phyloP scores from a whole-genome alignment of 2,888 invertebrate genomes.

The Sinelater perroti region DNA sequence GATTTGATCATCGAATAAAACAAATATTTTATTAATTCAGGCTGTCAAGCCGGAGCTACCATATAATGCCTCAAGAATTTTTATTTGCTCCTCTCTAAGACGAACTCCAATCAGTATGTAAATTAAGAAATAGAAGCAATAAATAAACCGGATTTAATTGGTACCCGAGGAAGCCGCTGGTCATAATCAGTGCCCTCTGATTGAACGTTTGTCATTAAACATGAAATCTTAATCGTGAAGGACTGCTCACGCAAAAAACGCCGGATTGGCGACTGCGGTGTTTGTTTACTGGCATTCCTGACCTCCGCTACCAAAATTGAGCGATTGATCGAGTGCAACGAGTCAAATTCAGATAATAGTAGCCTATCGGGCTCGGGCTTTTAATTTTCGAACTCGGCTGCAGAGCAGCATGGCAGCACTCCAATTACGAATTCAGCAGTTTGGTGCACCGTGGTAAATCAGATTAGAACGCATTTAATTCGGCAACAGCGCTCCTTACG shows the following conservation, averaged over 20 bases:
- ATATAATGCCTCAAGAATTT: slow-evolving; percentile 27
- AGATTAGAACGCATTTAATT: slow-evolving; percentile 11
- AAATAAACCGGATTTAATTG: slow-evolving; percentile 36
- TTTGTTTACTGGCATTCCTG: slow-evolving; percentile 2
- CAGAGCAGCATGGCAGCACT: not conserved
- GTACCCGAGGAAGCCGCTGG: slow-evolving; percentile 24
- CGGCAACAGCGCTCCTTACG: slow-evolving; percentile 14
- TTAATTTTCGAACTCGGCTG: not conserved
- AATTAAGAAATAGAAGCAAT: slow-evolving; percentile 29
- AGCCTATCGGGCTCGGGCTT: too few species aligned
- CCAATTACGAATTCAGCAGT: not conserved
- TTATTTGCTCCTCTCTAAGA: slow-evolving; percentile 23
- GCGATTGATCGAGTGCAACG: not conserved
- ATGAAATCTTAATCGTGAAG: slow-evolving; percentile 32
- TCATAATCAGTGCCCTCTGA: slow-evolving; percentile 25
- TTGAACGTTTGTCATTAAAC: slow-evolving; percentile 32
- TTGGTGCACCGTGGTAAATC: not conserved
- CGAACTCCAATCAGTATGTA: slow-evolving; percentile 31
- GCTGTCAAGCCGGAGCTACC: slow-evolving; percentile 24
- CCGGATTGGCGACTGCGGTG: slow-evolving; percentile 6
- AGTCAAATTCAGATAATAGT: not conserved
- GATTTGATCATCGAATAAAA: slow-evolving; percentile 23
- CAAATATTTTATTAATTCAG: slow-evolving; percentile 31
- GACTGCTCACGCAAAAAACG: slow-evolving; percentile 4
- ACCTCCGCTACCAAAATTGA: slow-evolving; percentile 9